phyloP scores from a whole-genome alignment of 2,888 invertebrate species.

The Euplexia lucipara region DNA sequence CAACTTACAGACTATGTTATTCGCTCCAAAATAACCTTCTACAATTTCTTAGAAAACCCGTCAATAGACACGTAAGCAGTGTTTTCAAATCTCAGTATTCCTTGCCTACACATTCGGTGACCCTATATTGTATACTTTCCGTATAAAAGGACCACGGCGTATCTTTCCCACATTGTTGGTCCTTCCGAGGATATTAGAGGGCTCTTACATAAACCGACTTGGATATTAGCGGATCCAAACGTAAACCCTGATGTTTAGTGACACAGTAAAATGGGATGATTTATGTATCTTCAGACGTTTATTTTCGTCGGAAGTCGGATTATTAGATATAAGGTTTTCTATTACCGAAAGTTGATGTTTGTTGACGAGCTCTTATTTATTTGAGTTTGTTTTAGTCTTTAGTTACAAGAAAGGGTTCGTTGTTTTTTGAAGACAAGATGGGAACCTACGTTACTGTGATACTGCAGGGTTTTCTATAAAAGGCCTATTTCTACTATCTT shows the following conservation, averaged over 20 bases:
- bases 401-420: constrained; percentile 3
- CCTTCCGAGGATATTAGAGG: constrained; percentile 45
- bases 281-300: constrained; percentile 40
- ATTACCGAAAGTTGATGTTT: constrained; percentile 29
- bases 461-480: no score
- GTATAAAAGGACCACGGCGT: constrained; percentile 42
- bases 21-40: no score
- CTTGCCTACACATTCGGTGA: constrained; percentile 13
- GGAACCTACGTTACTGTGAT: no score
- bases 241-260: constrained; percentile 52
- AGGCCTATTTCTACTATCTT: no score
- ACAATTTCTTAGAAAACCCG: background rate
- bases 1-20: no score
- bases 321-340: constrained; percentile 32
- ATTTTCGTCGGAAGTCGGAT: constrained; percentile 27
- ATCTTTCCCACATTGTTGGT: constrained; percentile 50
- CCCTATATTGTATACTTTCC: constrained; percentile 39
- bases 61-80: background rate
- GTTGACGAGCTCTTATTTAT: constrained; percentile 26
- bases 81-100: background rate
- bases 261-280: constrained; percentile 54
- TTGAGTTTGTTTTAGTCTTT: constrained; percentile 18
- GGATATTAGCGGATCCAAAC: constrained; percentile 51
- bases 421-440: background rate
- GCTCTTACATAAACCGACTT: constrained; percentile 50